Evolutionary conservation across 2,888 invertebrate species (phyloP).

Genomic region (Catocala nupta): DNA sequence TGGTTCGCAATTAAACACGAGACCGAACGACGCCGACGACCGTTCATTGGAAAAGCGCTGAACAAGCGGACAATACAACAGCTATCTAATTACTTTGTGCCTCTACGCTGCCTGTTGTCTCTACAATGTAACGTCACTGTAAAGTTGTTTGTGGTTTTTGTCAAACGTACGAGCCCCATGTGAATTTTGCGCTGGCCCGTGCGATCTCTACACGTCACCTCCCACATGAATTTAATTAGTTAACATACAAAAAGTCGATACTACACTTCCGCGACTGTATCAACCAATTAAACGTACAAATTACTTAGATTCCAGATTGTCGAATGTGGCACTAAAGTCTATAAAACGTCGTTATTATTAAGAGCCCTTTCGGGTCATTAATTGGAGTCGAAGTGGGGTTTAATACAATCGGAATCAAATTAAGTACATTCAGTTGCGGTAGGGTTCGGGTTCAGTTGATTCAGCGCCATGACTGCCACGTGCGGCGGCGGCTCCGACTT

Average conservation of each 20-base stretch:
- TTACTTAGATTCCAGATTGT: conserved; percentile 22
- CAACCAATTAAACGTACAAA: conserved; percentile 27
- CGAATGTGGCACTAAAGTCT: conserved; percentile 38
- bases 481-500: conserved; percentile 60
- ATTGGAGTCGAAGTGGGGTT: conserved; percentile 77
- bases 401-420: conserved; percentile 86
- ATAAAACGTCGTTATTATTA: conserved; percentile 59
- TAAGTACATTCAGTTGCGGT: conserved; percentile 84
- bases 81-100: conserved; percentile 82
- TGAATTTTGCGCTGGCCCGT: conserved; percentile 53
- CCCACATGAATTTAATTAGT: conserved; percentile 58
- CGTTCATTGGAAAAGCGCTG: conserved; percentile 80
- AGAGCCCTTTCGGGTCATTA: conserved; percentile 78
- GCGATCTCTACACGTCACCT: conserved; percentile 60
- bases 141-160: conserved; percentile 79
- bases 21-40: conserved; percentile 64
- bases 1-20: conserved; percentile 81
- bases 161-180: conserved; percentile 62
- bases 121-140: conserved; percentile 72
- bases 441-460: conserved; percentile 76
- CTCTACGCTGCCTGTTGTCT: conserved; percentile 65
- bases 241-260: conserved; percentile 39
- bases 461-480: conserved; percentile 78
- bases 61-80: conserved; percentile 80
- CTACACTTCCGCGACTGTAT: neutral